Conservation (phyloP, 2,797 vertebrate species). For the Tamandua tetradactyla region DNA sequence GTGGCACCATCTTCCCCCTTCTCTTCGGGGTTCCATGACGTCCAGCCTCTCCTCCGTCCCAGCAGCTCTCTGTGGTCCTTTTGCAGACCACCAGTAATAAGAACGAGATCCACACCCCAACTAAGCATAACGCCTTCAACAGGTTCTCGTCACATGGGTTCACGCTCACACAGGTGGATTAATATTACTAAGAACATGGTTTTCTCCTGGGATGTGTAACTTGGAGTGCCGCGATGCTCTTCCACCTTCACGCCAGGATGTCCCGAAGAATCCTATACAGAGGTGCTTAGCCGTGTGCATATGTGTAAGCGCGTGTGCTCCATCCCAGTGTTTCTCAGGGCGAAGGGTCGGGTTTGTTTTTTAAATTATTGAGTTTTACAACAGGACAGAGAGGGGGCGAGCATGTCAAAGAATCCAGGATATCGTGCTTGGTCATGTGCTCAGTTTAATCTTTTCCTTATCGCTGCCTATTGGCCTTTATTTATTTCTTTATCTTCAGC, state of each 20-base stretch:
- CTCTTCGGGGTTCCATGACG: no score
- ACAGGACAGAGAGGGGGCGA: conserved; percentile 86
- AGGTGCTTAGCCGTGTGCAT: neutral
- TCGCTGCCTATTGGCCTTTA: conserved; percentile 77
- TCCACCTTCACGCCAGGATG: neutral
- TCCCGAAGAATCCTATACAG: neutral
- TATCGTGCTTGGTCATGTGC: conserved; percentile 80
- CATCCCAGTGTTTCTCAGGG: neutral
- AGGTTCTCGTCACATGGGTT: no score
- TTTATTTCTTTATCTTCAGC: conserved; percentile 84
- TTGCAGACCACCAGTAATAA: no score
- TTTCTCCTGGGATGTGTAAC: no score
- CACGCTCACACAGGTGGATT: no score
- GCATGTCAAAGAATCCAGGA: conserved; percentile 86
- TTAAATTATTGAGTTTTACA: conserved; percentile 84
- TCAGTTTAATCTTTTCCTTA: conserved; percentile 76
- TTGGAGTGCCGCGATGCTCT: neutral
- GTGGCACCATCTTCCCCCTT: no score
- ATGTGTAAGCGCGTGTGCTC: no score
- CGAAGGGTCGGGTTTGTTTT: neutral
- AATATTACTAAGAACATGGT: no score
- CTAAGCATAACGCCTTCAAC: no score
- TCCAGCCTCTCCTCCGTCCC: no score
- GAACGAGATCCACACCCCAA: no score
- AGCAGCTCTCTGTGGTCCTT: no score